Conservation (phyloP, 2,113 vertebrate genomes). For the Poeciliopsis occidentalis region DNA sequence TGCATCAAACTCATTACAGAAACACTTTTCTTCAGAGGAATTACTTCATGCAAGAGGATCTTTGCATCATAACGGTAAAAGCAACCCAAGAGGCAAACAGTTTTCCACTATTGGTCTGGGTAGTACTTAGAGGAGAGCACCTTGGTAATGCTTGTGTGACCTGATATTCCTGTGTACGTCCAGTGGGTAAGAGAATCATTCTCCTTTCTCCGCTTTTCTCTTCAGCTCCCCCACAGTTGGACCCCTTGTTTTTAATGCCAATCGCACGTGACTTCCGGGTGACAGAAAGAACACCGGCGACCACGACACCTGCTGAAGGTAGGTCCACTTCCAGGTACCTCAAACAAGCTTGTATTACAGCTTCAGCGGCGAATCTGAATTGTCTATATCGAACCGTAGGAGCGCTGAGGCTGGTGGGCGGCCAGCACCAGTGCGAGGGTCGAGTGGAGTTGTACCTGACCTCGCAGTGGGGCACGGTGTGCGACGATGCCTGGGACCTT, state of each 20-base stretch:
- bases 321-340: conserved; percentile 2
- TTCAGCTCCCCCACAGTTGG: conserved; percentile 36
- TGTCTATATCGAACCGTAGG: conserved; percentile 69
- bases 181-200: conserved; percentile 4
- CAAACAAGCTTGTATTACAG: not conserved
- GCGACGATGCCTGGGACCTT: conserved; percentile 95
- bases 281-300: conserved; percentile 36
- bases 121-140: conserved; percentile 17
- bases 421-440: conserved; percentile 89
- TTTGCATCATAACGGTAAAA: not conserved
- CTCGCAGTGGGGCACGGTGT: conserved; percentile 91
- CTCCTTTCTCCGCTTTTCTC: conserved; percentile 14
- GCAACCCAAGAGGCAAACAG: conserved; percentile 1
- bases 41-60: not conserved
- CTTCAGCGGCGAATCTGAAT: not conserved
- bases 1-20: conserved; percentile 3
- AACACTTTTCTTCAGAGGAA: not conserved
- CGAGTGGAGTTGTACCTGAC: conserved; percentile 90
- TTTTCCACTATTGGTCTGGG: conserved; percentile 37
- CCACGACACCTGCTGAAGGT: conserved; percentile 65
- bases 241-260: not conserved
- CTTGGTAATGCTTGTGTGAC: conserved; percentile 28
- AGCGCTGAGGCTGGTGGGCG: conserved; percentile 83
- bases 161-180: conserved; percentile 29
- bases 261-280: conserved; percentile 45